Conservation (phyloP, 92 coral and sea anemone species). For the Heteractis magnifica region DNA sequence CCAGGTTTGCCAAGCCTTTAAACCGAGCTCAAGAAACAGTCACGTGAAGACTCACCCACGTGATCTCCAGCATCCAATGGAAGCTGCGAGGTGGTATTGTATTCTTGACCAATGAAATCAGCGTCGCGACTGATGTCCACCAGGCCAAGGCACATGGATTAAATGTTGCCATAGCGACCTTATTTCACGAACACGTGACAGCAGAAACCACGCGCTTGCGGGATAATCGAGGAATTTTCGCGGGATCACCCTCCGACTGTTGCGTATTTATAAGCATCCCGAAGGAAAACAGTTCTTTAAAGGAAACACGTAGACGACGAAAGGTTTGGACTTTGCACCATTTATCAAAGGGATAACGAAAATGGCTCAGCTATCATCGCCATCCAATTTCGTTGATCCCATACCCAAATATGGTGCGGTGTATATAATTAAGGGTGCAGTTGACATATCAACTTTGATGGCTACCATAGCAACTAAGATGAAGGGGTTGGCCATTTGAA, state of each 20-base stretch:
- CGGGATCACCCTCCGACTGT: neutral
- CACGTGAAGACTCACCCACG: conserved; percentile 43
- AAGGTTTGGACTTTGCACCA: neutral
- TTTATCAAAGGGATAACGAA: neutral
- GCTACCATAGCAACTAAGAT: too few relatives aligned
- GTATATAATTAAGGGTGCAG: conserved; percentile 11
- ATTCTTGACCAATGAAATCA: conserved; percentile 1
- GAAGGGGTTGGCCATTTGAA: neutral
- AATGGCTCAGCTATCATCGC: neutral
- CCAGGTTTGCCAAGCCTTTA: conserved; percentile 49
- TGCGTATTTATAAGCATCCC: neutral
- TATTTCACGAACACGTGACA: conserved; percentile 10
- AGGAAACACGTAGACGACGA: neutral
- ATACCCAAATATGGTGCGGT: neutral
- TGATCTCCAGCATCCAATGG: conserved; percentile 6
- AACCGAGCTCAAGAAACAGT: conserved; percentile 47
- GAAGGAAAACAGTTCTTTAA: neutral
- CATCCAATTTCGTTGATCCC: neutral
- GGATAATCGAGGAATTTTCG: neutral
- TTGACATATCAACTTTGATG: too few relatives aligned
- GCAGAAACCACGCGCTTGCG: conserved; percentile 6
- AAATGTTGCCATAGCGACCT: conserved; percentile 21
- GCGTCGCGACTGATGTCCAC: conserved; percentile 13
- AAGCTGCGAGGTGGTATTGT: conserved; percentile 5
- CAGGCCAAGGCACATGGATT: conserved; percentile 1